Evolutionary conservation across 1,140 invertebrate genomes (phyloP).

Genomic region (Saccostrea cuccullata): DNA sequence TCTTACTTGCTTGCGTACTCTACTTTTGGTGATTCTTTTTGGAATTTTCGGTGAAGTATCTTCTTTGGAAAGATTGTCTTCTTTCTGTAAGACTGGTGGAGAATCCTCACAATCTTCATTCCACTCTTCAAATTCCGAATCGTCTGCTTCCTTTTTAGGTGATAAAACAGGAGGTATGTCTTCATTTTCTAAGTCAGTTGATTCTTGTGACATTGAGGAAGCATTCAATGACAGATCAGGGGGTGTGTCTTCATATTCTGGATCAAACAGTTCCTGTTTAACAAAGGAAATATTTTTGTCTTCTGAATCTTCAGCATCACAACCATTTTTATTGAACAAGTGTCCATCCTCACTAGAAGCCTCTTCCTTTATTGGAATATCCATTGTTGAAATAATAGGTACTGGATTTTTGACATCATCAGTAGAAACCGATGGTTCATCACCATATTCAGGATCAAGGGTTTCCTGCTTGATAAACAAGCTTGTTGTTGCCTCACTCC

Average conservation of each 20-base stretch:
- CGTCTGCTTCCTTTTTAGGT: constrained; percentile 2
- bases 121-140: neutral
- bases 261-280: neutral
- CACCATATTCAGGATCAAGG: constrained; percentile 7
- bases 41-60: neutral
- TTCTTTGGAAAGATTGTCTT: neutral
- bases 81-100: constrained; percentile 18
- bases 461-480: neutral
- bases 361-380: neutral
- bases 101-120: neutral
- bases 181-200: neutral
- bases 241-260: neutral
- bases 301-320: too few species aligned
- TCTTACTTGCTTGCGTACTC: neutral
- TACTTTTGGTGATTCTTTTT: neutral
- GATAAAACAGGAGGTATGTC: neutral
- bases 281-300: neutral
- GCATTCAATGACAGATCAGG: neutral
- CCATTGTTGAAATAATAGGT: neutral
- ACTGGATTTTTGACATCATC: neutral
- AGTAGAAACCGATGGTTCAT: neutral
- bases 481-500: neutral
- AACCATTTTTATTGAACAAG: too few species aligned
- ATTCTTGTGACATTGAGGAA: neutral
- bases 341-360: too few species aligned